Conservation (phyloP, 2,888 invertebrate species). For the Toxonevra muliebris region DNA sequence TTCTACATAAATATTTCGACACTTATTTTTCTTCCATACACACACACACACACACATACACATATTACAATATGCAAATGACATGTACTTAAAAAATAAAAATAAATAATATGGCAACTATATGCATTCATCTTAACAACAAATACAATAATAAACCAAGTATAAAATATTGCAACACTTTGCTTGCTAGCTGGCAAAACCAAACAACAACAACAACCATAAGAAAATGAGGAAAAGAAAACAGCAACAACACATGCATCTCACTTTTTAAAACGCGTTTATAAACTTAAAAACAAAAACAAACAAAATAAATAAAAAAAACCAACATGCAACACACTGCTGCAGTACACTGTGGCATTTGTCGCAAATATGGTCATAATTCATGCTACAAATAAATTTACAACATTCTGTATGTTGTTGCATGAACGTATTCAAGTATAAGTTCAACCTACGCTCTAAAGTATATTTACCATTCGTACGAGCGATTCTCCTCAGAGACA, state of each 20-base stretch:
- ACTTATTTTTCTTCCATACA: slow-evolving; percentile 51
- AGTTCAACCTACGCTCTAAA: no score
- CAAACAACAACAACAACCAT: slow-evolving; percentile 19
- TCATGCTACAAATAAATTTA: slow-evolving; percentile 59
- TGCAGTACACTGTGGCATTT: slow-evolving; percentile 45
- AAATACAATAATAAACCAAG: no score
- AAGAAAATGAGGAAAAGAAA: no score
- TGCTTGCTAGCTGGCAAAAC: slow-evolving; percentile 15
- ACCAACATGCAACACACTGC: slow-evolving; percentile 25
- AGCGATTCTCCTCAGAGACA: no score
- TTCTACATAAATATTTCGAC: slow-evolving; percentile 57
- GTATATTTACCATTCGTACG: no score
- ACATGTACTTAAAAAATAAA: slow-evolving; percentile 6
- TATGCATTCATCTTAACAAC: slow-evolving; percentile 5
- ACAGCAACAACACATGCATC: no score
- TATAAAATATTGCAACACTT: slow-evolving; percentile 24
- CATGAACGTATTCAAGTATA: neutral
- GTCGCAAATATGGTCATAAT: slow-evolving; percentile 60
- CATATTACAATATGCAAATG: slow-evolving; percentile 23
- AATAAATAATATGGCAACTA: slow-evolving; percentile 54
- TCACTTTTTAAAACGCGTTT: slow-evolving; percentile 22
- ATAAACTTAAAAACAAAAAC: neutral
- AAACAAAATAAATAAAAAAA: slow-evolving; percentile 9
- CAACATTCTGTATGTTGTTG: slow-evolving; percentile 28
- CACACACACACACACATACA: slow-evolving; percentile 41